phyloP scores from a whole-genome alignment of 1,140 invertebrate species.

The Tetramorium simillimum region DNA sequence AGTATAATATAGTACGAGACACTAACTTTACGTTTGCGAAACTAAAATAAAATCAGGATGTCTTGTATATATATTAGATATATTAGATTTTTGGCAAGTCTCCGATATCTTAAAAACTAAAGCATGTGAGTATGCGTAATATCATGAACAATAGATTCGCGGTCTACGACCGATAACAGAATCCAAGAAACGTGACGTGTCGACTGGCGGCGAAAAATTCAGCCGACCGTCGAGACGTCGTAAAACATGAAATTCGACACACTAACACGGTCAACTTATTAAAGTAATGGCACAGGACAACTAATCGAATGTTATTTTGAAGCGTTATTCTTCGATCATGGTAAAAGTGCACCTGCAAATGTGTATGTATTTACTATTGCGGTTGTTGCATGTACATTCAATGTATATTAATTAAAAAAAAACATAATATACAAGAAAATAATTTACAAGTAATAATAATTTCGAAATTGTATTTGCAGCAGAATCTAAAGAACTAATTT shows the following conservation, averaged over 20 bases:
- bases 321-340: constrained; percentile 32
- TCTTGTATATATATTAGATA: constrained; percentile 25
- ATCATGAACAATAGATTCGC: constrained; percentile 56
- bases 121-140: constrained; percentile 68
- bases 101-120: constrained; percentile 64
- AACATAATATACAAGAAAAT: constrained; percentile 2
- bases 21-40: constrained; percentile 1
- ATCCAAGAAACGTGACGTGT: constrained; percentile 13
- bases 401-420: constrained; percentile 18
- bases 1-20: constrained; percentile 34
- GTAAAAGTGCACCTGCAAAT: constrained; percentile 10
- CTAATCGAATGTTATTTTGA: constrained; percentile 35
- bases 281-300: constrained; percentile 40
- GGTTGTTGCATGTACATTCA: neutral
- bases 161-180: neutral
- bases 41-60: constrained; percentile 46
- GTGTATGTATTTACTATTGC: neutral
- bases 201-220: neutral
- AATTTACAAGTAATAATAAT: constrained; percentile 18
- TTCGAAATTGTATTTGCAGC: neutral
- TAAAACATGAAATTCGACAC: neutral
- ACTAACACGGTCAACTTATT: neutral
- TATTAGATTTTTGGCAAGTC: constrained; percentile 61
- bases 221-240: neutral
- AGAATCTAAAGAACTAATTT: neutral